Conservation (phyloP, 92 coral and sea anemone genomes). For the Parazoanthus atlanticus region DNA sequence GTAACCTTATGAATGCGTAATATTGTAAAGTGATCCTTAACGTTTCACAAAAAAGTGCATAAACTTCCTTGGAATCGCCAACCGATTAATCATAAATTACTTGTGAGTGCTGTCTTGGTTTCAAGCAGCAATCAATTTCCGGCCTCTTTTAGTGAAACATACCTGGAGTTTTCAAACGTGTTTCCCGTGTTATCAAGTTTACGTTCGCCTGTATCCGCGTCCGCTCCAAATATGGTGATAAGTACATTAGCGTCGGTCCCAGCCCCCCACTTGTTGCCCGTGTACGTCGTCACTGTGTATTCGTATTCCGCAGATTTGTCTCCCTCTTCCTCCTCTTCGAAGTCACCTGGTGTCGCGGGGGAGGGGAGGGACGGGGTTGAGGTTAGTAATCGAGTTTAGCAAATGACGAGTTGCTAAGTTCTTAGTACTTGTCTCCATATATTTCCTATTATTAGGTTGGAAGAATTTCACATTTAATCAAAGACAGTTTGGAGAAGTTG, state of each 20-base stretch:
- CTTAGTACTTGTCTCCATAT: too few relatives aligned
- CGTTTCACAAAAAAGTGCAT: too few relatives aligned
- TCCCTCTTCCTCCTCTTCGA: slow-evolving; percentile 13
- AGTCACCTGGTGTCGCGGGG: not conserved
- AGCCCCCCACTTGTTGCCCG: slow-evolving; percentile 74
- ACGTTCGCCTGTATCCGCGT: slow-evolving; percentile 70
- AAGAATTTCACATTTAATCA: too few relatives aligned
- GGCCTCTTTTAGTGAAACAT: too few relatives aligned
- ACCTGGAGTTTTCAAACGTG: slow-evolving; percentile 73
- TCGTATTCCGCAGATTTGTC: slow-evolving; percentile 31
- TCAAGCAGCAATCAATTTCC: not conserved
- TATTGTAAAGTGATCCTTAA: not conserved
- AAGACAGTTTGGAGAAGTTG: too few relatives aligned
- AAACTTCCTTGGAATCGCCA: too few relatives aligned
- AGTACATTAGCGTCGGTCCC: slow-evolving; percentile 91
- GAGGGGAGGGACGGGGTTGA: not conserved
- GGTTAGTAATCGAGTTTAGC: not conserved
- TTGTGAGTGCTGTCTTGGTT: not conserved
- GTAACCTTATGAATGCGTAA: too few relatives aligned
- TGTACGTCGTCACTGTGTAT: slow-evolving; percentile 74
- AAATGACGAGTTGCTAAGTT: too few relatives aligned
- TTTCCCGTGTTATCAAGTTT: slow-evolving; percentile 73
- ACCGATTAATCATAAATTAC: not conserved
- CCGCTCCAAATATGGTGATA: slow-evolving; percentile 80
- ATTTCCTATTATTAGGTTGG: too few relatives aligned